Evolutionary conservation across 2,888 invertebrate species (phyloP), one percentile per base, ranked within the genome.

Genomic region (Chrysomela aeneicollis): DNA sequence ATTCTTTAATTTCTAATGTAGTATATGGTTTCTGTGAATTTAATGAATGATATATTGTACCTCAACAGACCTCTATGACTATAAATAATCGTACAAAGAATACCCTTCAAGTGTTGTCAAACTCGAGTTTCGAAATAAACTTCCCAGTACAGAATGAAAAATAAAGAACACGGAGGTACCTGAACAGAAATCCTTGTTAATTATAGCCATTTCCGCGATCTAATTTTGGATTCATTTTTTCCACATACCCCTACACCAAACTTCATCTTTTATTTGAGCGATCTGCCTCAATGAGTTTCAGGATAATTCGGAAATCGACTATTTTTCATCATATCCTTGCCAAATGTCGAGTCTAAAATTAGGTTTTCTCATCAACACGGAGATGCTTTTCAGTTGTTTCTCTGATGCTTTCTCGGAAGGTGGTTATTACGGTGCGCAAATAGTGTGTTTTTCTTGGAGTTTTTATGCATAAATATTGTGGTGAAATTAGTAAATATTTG

Each of bases 331-430:
- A 71, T 68, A 70, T 66, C 63, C 59, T 67, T 72, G 74, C 74
- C 74, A 74, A 74, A 68, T 68, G 69, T 61, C 58, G 58, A 32
- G 47, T 70, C 75, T 75, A 76, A 74, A 72, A 68, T 71, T 76
- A 76, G 71, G 68, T 64, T 64, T 66, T 63, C 57, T 32, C 67
- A 57, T 68, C 67, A 57, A 62, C 58, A 62, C 62, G 55, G 47
- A 60, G 58, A 59, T 47, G 54, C 47, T 66, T 63, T 68, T 64
- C 67, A 68, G 63, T 64, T 61, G 59, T 61, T 63, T 47, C 63
- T 67, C 42, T 62, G 61, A 49, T 52, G 63, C 62, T 67, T 63
- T 30, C 22, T 35, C 22, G 62, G 64, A 50, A 66, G 65, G 66
- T 67, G 63, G 67, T 66, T 66, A n/a, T n/a, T 37, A 35, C 37